Conservation (phyloP, 2,797 vertebrate species). For the Mycteria americana region DNA sequence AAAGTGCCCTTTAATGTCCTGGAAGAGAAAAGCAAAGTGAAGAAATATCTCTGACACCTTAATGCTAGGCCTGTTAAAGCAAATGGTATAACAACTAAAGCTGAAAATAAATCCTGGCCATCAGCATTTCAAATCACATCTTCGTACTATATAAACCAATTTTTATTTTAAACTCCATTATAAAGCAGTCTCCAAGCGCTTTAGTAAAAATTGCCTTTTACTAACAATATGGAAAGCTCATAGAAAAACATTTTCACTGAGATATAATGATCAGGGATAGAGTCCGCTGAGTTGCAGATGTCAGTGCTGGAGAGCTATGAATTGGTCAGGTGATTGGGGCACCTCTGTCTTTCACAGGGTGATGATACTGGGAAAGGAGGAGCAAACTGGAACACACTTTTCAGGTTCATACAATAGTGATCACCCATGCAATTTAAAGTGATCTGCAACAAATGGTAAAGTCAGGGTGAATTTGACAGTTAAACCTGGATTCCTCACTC, state of each 20-base stretch:
- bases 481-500: not conserved
- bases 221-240: not conserved
- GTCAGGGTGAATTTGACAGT: not conserved
- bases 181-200: not conserved
- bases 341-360: not conserved
- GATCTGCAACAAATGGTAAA: not conserved
- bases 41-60: conserved; percentile 49
- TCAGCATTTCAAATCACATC: not conserved
- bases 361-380: not conserved
- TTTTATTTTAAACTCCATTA: not conserved
- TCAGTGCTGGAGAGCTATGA: not conserved
- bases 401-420: not conserved
- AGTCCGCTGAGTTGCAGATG: not conserved
- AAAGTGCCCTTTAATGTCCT: conserved; percentile 68
- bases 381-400: not conserved
- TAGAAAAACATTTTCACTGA: not conserved
- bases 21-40: conserved; percentile 51
- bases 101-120: conserved; percentile 3
- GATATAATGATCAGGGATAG: not conserved
- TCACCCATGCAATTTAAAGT: not conserved
- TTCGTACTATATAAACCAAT: not conserved
- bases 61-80: not conserved
- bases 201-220: not conserved
- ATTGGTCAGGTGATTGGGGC: not conserved
- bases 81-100: not conserved